A percentile compares a stretch with the other conserved stretches of the same genome.
These are phyloP conservation scores for Euphydryas editha DNA, from an alignment of 2,888 invertebrate genomes.

Conservation along the genomic window DNA sequence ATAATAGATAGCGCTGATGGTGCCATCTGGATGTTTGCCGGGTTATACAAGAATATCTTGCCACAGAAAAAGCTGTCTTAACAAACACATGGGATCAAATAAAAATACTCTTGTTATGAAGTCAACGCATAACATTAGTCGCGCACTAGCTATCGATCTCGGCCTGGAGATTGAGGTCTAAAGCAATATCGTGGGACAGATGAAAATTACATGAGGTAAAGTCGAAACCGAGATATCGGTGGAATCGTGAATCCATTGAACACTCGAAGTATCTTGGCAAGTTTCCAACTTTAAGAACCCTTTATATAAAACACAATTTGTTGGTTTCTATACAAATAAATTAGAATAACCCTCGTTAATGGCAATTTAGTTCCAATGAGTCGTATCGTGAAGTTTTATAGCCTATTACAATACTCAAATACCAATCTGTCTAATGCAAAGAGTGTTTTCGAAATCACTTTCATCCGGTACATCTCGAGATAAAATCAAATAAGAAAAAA, in stretches of 20 bases:
- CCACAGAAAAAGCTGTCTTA: not conserved
- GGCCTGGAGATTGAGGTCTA: not conserved
- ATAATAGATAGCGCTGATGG: too few relatives aligned
- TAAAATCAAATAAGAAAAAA: too few relatives aligned
- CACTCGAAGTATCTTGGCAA: slow-evolving; percentile 12
- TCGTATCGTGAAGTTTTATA: too few relatives aligned
- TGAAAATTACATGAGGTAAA: slow-evolving; percentile 40
- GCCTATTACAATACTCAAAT: too few relatives aligned
- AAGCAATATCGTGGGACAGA: slow-evolving; percentile 29
- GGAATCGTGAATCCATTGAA: slow-evolving; percentile 44
- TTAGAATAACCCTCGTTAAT: too few relatives aligned
- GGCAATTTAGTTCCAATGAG: not conserved
- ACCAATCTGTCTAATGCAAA: too few relatives aligned
- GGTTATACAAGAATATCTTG: too few relatives aligned
- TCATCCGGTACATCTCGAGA: too few relatives aligned
- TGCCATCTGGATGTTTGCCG: too few relatives aligned
- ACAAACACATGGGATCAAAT: not conserved
- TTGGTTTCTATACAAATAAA: not conserved
- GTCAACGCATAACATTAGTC: slow-evolving; percentile 7
- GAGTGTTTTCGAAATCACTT: too few relatives aligned
- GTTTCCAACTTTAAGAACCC: slow-evolving; percentile 12
- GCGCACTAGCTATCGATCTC: slow-evolving; percentile 3
- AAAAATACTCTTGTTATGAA: not conserved
- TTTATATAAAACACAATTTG: slow-evolving; percentile 11
- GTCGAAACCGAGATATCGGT: slow-evolving; percentile 32